Evolutionary conservation across 2,888 invertebrate species (phyloP), one percentile per base, ranked within the genome.

Genomic region (Anoplius nigerrimus): DNA sequence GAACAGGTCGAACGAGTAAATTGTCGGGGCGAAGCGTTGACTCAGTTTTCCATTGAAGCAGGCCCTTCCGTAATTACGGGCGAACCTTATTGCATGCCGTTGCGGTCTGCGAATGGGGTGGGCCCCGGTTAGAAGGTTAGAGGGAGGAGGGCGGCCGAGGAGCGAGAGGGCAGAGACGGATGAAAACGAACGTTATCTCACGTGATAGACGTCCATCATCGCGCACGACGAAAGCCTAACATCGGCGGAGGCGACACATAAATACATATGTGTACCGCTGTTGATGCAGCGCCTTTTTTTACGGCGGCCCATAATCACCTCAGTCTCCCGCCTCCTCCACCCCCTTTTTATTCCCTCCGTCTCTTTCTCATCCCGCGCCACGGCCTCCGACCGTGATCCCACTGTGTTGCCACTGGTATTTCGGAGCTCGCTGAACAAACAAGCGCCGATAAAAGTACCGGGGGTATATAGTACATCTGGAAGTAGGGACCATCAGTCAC

Each of bases 401-500:
- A 68, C 73, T 69, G 60, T 71, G 77, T 72, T 79, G 77, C 79
- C 74, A 79, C 79, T 79, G 79, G 77, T 79, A 79, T 79, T 79
- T 77, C 77, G 75, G 74, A 79, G 74, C 79, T 68, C 80, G 81
- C 85, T 88, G 86, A 86, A 86, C 88, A 88, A 88, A 88, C 88
- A 88, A 86, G 83, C 83, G 78, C 79, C 83, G 88, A 88, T 88
- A 88, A 88, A 88, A 88, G 87, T 88, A 86, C 82, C 82, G 82
- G 79, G 75, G n/a, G 71, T 75, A 70, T 79, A 82, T 78, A 82
- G 82, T 83, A 84, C 88, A 88, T 88, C 88, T 88, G 87, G 87
- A 87, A 88, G 87, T 85, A 82, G 82, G 86, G 86, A 88, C 82
- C 88, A 88, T 88, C 88, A 88, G 88, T 88, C 88, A 88, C 84